Evolutionary conservation across 2,113 vertebrate species (phyloP).

Genomic region (Myotis brandtii): DNA sequence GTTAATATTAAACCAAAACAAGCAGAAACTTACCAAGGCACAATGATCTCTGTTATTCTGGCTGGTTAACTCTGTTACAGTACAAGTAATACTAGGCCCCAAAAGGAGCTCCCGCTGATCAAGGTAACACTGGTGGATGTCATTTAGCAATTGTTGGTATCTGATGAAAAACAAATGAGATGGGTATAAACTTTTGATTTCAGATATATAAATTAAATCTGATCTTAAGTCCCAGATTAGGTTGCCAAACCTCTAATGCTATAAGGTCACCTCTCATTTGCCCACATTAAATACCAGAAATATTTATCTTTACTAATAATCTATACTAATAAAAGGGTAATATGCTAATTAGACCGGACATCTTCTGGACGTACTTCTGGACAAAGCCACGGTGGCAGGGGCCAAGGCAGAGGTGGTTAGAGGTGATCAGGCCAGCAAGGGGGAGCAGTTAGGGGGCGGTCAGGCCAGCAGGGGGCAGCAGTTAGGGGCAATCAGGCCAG

Average conservation of each 20-base stretch:
- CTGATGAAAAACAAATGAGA: slow-evolving; percentile 81
- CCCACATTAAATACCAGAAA: slow-evolving; percentile 33
- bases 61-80: slow-evolving; percentile 95
- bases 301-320: not conserved
- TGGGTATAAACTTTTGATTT: not conserved
- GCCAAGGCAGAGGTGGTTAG: too few species aligned
- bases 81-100: slow-evolving; percentile 94
- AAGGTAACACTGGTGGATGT: slow-evolving; percentile 97
- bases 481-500: too few species aligned
- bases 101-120: slow-evolving; percentile 95
- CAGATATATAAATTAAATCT: not conserved
- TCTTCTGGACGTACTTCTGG: too few species aligned
- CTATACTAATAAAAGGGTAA: too few species aligned
- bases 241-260: not conserved
- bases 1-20: not conserved
- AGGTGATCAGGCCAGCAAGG: too few species aligned
- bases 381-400: too few species aligned
- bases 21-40: slow-evolving; percentile 91
- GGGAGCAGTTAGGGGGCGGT: too few species aligned
- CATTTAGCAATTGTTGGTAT: slow-evolving; percentile 94
- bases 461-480: too few species aligned
- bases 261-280: not conserved
- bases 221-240: not conserved
- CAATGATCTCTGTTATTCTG: slow-evolving; percentile 98
- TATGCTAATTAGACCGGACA: too few species aligned